Percentiles rank a stretch among this genome's conserved stretches.
Evolutionary conservation across 2,113 vertebrate genomes (phyloP).

Genomic region (Nesoenas mayeri): DNA sequence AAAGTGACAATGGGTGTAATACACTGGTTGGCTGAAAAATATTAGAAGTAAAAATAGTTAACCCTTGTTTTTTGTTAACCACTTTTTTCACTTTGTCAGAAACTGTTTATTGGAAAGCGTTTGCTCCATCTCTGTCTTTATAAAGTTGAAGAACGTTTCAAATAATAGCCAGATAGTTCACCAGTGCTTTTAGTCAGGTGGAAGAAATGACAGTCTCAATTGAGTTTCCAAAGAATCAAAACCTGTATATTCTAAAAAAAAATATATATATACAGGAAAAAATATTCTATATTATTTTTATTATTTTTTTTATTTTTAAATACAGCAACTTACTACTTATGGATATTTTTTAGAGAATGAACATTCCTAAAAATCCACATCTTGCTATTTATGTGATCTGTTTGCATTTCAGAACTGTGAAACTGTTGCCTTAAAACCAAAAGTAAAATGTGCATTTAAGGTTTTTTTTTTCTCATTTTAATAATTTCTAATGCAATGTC

Average conservation of each 20-base stretch:
- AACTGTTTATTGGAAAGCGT: constrained; percentile 66
- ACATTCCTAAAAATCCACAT: not conserved
- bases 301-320: not conserved
- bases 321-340: not conserved
- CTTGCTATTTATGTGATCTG: not conserved
- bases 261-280: not conserved
- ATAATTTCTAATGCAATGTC: not conserved
- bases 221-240: constrained; percentile 55
- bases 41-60: constrained; percentile 61
- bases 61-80: not conserved
- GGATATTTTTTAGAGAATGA: not conserved
- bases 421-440: not conserved
- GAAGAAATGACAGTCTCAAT: constrained; percentile 41
- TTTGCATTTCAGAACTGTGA: not conserved
- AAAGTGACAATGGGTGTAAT: constrained; percentile 10
- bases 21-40: constrained; percentile 47
- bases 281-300: not conserved
- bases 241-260: constrained; percentile 16
- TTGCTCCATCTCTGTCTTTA: constrained; percentile 59
- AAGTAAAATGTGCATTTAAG: not conserved
- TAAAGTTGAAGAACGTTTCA: constrained; percentile 65
- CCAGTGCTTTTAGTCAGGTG: constrained; percentile 44
- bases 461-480: not conserved
- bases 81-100: constrained; percentile 7
- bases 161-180: constrained; percentile 62